Evolutionary conservation across 2,888 invertebrate genomes (phyloP).

Genomic region (Drosophila paranaensis): DNA sequence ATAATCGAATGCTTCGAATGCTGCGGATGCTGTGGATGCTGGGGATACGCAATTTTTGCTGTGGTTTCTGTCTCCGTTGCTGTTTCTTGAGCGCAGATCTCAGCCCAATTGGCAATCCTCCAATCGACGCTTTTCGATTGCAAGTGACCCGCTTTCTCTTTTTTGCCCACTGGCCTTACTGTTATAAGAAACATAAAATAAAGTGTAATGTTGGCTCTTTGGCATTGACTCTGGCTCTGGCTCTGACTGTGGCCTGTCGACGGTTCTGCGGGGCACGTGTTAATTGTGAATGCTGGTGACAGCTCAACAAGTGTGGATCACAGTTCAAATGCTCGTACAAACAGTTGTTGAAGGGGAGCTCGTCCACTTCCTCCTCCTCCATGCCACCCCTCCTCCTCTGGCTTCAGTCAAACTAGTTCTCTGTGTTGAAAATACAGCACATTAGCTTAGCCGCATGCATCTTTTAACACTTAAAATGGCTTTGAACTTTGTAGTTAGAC

Average conservation of each 20-base stretch:
- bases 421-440: too few relatives aligned
- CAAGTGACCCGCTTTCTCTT: constrained; percentile 77
- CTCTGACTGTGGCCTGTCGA: too few relatives aligned
- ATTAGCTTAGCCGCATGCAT: too few relatives aligned
- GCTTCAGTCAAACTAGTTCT: too few relatives aligned
- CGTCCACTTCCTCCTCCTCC: too few relatives aligned
- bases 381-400: neutral
- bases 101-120: constrained; percentile 51
- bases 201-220: constrained; percentile 14
- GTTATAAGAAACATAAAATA: constrained; percentile 19
- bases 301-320: constrained; percentile 23
- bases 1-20: too few relatives aligned
- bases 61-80: too few relatives aligned
- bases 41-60: too few relatives aligned
- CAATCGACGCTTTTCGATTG: constrained; percentile 62
- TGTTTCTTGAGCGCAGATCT: constrained; percentile 19
- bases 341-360: neutral
- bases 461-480: too few relatives aligned
- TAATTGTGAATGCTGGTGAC: constrained; percentile 28
- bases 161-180: constrained; percentile 43
- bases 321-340: constrained; percentile 36
- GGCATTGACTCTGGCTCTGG: too few relatives aligned
- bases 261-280: constrained; percentile 26
- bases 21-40: too few relatives aligned
- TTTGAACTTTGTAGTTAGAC: too few relatives aligned